Conservation (phyloP, 2,113 vertebrate species). For the Seriola aureovittata region DNA sequence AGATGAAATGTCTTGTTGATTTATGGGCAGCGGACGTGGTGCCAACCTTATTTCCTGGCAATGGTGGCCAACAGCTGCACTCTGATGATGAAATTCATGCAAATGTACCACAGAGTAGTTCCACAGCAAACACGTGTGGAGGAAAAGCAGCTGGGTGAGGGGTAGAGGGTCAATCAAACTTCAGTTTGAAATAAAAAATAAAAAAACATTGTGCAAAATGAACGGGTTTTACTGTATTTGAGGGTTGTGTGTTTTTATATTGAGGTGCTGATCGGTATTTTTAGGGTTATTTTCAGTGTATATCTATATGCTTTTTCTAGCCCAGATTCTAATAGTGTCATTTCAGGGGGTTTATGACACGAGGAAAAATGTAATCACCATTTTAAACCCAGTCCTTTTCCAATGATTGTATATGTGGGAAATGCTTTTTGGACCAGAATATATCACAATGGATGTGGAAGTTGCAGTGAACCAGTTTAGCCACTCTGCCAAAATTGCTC, state of each 20-base stretch:
- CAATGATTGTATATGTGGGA: no score
- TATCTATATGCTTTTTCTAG: background rate
- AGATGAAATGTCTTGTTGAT: constrained; percentile 29
- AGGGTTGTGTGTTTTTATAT: background rate
- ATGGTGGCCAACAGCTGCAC: constrained; percentile 29
- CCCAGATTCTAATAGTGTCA: no score
- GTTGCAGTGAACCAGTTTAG: no score
- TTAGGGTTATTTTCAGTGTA: background rate
- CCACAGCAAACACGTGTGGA: constrained; percentile 3
- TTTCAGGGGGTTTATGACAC: no score
- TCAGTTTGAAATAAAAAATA: background rate
- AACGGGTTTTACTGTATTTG: background rate
- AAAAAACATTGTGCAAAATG: background rate
- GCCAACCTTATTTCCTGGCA: constrained; percentile 32
- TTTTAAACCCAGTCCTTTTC: no score
- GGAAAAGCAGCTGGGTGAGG: background rate
- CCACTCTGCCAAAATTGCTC: no score
- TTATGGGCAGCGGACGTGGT: constrained; percentile 11
- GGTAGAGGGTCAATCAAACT: background rate
- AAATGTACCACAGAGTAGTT: constrained; percentile 16
- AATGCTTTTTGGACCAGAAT: no score
- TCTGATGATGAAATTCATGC: constrained; percentile 59
- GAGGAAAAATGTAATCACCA: no score
- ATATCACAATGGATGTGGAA: no score
- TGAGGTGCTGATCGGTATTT: background rate